Base-by-base conservation (phyloP, 2,797 vertebrate species). In the Spinus pinus region DNA sequence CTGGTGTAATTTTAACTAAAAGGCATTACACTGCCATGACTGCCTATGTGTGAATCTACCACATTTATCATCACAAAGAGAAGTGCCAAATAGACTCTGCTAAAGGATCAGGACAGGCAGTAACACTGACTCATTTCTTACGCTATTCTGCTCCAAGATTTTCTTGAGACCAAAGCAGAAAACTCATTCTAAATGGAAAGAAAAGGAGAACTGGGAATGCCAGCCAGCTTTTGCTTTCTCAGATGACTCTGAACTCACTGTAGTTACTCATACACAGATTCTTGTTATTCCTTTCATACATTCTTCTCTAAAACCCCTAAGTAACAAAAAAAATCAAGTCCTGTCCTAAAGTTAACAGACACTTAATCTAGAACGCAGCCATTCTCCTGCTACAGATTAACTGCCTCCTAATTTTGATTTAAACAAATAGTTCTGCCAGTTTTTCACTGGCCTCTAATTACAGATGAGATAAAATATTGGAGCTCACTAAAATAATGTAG, bases 61-160 rank as follows among this genome's bases (percentile, higher is more conserved):
- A 6, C 65, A 95, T 93, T 93, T 86, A 95, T 64, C 77, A 46
- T 50, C 46, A 5, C 24, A 28, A 87, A 71, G 42, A 71, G 39
- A 86, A 64, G 31, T 42, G 33, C 41, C 74, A 94, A 53, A 94
- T 22, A 85, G 49, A 31, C 41, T 77, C 66, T 88, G 23, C 67
- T 89, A 44, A 81, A 95, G 71, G 78, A 81, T 60, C 54, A 75
- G 57, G 46, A 77, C 50, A 83, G 54, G 79, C 74, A 70, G 92
- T 85, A 88, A 87, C 37, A 62, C 90, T 81, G 70, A 95, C 65
- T 96, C 70, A 95, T 92, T 92, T 95, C 85, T 66, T 96, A 77
- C 1, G 22, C 41, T 70, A 88, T 41, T 91, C 72, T 75, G 56
- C 42, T 75, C 50, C 79, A 91, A 86, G 49, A 53, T 66, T 84